Evolutionary conservation across 2,113 vertebrate species (phyloP).

Genomic region (Pionites leucogaster): DNA sequence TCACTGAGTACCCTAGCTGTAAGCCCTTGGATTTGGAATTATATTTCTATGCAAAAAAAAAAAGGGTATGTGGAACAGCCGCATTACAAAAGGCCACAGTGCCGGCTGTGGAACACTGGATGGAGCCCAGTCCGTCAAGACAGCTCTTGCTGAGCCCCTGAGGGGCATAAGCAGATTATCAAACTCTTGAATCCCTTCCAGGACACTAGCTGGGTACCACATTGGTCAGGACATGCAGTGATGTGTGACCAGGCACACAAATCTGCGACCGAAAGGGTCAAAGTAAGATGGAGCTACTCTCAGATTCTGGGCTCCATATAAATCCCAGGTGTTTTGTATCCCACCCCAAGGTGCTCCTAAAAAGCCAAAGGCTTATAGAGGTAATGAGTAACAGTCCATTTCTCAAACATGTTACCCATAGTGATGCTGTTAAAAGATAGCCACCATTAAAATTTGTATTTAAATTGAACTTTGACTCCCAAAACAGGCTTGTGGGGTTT

Average conservation of each 20-base stretch:
- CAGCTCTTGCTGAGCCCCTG: neutral
- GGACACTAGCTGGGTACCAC: neutral
- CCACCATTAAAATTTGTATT: neutral
- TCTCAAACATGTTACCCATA: neutral
- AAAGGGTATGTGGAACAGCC: neutral
- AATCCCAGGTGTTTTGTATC: neutral
- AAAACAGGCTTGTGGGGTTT: rapidly evolving
- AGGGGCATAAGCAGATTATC: neutral
- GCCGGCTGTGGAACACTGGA: neutral
- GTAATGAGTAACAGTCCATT: neutral
- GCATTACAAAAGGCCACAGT: neutral
- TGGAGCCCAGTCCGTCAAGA: neutral
- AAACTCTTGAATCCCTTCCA: neutral
- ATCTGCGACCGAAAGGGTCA: neutral
- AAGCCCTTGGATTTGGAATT: neutral
- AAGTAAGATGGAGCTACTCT: neutral
- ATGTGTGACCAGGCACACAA: neutral
- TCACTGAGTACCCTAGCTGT: neutral
- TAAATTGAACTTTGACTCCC: neutral
- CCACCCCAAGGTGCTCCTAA: neutral
- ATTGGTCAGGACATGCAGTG: too few species aligned
- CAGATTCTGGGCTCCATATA: neutral
- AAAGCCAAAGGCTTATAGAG: neutral
- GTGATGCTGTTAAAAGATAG: neutral
- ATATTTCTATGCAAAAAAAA: neutral